Conservation (phyloP, 1,140 invertebrate genomes). For the Brachionus angularis region DNA sequence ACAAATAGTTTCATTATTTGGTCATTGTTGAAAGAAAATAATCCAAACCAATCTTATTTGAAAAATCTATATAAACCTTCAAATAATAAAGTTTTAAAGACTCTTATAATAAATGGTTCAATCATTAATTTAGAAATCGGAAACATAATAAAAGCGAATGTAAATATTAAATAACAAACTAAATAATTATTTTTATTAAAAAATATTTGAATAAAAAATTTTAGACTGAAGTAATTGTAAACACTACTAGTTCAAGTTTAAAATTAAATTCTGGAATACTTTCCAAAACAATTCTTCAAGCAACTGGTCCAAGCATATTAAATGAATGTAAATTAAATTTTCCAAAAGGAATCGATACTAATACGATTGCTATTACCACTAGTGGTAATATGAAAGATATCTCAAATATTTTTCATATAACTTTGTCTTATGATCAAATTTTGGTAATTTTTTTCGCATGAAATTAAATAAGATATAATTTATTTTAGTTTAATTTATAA, state of each 20-base stretch:
- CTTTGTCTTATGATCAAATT: background rate
- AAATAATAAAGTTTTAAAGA: background rate
- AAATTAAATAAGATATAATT: background rate
- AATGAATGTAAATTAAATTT: background rate
- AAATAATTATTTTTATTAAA: background rate
- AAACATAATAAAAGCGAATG: background rate
- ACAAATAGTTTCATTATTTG: background rate
- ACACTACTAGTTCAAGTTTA: background rate
- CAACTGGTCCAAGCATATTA: background rate
- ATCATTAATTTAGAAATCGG: background rate
- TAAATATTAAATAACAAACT: background rate
- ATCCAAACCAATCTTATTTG: background rate
- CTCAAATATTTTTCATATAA: background rate
- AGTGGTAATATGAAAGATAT: background rate
- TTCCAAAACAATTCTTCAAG: background rate
- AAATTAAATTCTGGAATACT: background rate
- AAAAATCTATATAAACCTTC: background rate
- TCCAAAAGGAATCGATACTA: conserved; percentile 9
- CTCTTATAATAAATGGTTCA: background rate
- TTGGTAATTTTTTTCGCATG: background rate
- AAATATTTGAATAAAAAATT: background rate
- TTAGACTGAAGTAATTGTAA: conserved; percentile 28
- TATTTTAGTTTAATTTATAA: background rate
- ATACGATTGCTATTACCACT: conserved; percentile 1
- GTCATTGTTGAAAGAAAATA: background rate